Evolutionary conservation across 1,140 invertebrate species (phyloP), one percentile per base, ranked within the genome.

Genomic region (Trichomalopsis sarcophagae): DNA sequence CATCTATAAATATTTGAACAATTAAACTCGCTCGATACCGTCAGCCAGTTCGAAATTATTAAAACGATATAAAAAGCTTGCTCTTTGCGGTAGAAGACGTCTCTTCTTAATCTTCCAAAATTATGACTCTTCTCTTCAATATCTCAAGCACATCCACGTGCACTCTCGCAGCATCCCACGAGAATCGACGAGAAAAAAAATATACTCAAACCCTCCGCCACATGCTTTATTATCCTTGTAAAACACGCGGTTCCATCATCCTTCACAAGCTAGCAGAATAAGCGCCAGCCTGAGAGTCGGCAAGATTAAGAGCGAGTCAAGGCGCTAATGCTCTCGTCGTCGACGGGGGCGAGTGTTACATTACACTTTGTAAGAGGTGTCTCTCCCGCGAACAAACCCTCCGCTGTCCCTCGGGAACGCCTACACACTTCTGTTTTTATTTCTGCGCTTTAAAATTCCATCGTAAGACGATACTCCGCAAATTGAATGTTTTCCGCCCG

Each of bases 401-500:
- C 23, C 11, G 68, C 23, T 40, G 47, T 84, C 82, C 66, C 75
- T 55, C 36, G 79, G 82, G 84, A 87, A 86, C 84, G 76, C 75
- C 87, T 85, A 82, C 27, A 36, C 30, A 7, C 79, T 89, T 90
- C 87, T 30, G 21, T 81, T 89, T 90, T 88, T 88, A 90, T 88
- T 87, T 84, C 84, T 69, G 87, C 73, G 87, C 86, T 89, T 91
- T 91, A 89, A 90, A 92, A 91, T 91, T 91, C 88, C 87, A 84
- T 77, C 82, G 91, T 89, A 92, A 92, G 88, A 83, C 86, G 91
- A 92, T 91, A 92, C 88, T 87, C 87, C 55, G 87, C 87, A 90
- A 92, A 91, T 92, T 90, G 91, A 92, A 92, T 92, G 89, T 92
- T 90, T 90, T 86, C 68, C 82, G 86, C 82, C 76, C 85, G 86